These are phyloP conservation scores for Ellobium chinense DNA, from an alignment of 2,888 invertebrate species.

Conservation along the genomic window DNA sequence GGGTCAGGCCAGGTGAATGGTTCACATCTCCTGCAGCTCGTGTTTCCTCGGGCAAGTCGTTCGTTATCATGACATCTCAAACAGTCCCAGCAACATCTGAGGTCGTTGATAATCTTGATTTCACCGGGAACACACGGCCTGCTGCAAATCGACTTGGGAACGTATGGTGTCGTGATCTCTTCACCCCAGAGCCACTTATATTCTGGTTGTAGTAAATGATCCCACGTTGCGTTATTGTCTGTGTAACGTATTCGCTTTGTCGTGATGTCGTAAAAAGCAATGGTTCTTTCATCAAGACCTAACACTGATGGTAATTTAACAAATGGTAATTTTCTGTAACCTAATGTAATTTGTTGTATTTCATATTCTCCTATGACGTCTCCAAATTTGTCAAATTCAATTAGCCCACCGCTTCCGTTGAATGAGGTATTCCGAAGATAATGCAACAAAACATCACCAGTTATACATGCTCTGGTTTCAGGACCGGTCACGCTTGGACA, in stretches of 20 bases:
- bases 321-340: background rate
- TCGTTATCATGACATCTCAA: conserved; percentile 55
- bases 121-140: conserved; percentile 52
- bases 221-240: background rate
- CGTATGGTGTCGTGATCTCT: background rate
- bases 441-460: conserved; percentile 12
- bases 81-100: conserved; percentile 63
- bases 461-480: conserved; percentile 30
- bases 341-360: conserved; percentile 21
- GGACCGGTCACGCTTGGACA: conserved; percentile 7
- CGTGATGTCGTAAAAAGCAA: conserved; percentile 9
- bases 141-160: conserved; percentile 54
- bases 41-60: conserved; percentile 20
- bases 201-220: background rate
- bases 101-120: conserved; percentile 49
- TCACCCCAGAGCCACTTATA: background rate
- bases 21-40: conserved; percentile 50
- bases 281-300: background rate
- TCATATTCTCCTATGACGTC: conserved; percentile 26
- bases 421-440: conserved; percentile 34
- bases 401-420: conserved; percentile 18
- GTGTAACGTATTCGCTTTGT: background rate
- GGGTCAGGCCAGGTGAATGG: conserved; percentile 55
- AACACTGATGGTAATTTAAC: background rate
- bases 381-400: conserved; percentile 26